Evolutionary conservation across 2,113 vertebrate genomes (phyloP), one percentile per base, ranked within the genome.

Genomic region (Dromaius novaehollandiae): DNA sequence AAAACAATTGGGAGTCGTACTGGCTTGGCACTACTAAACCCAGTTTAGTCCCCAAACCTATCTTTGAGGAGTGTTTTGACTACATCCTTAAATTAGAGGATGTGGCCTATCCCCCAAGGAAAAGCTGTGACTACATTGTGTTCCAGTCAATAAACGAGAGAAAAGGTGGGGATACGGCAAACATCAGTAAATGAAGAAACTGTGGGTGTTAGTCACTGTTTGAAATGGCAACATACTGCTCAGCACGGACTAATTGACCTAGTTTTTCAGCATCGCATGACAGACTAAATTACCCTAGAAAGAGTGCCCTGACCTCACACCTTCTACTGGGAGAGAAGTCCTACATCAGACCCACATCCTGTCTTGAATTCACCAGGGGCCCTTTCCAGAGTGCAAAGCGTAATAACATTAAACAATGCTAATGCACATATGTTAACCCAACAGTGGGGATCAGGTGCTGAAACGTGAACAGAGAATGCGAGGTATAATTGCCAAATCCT

Each of bases 211-310:
- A 73, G 66, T 53, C 53, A 48, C 65, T 34, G 55, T 70, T 70
- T 50, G 71, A 80, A 88, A 28, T 17, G 63, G 44, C 70, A 94
- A 71, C 70, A 85, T 66, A 9, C 20, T 44, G 34, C 79, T 83
- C 87, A 77, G 82, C 89, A 55, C 16, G 63, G 85, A 89, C 71
- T 94, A 90, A 96, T 80, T 95, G 95, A 86, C 89, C 89, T 40
- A 88, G 74, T 60, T 96, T 94, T 95, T 86, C 85, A 88, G 89
- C 63, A 80, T 70, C 85, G 82, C 4, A 7, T 86, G 82, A 20
- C 38, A 60, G 24, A 14, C 53, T 77, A 77, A 91, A 94, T 93
- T 91, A 69, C 53, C 40, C 48, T 40, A 70, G 74, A 80, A 88
- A 91, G 8, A 13, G 28, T 69, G 82, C 13, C 78, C 85, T 82